Percentiles rank a stretch among this genome's conserved stretches.
These are phyloP conservation scores for Ahaetulla prasina DNA, from an alignment of 2,113 vertebrate genomes.

Conservation along the genomic window DNA sequence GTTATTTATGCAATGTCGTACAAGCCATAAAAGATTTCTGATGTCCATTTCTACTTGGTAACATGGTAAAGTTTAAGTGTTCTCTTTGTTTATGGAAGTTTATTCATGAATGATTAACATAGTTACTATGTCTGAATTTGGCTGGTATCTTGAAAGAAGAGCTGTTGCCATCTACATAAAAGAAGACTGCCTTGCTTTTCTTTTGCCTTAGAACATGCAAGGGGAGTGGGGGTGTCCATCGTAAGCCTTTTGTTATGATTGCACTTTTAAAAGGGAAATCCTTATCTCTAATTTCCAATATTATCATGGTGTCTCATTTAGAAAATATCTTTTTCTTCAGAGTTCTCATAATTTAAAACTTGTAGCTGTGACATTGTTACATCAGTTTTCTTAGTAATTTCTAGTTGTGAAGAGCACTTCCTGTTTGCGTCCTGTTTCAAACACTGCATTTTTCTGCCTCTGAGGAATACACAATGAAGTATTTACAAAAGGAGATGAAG, in stretches of 20 bases:
- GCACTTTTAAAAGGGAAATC: background rate
- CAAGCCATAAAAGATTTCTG: background rate
- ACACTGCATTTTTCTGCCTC: background rate
- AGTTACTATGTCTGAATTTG: background rate
- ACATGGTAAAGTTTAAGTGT: background rate
- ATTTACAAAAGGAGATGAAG: background rate
- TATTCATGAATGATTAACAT: background rate
- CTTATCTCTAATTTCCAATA: background rate
- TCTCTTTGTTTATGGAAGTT: background rate
- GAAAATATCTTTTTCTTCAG: background rate
- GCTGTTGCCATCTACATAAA: background rate
- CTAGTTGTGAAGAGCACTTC: background rate
- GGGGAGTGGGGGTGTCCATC: background rate
- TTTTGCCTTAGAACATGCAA: background rate
- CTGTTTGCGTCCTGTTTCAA: background rate
- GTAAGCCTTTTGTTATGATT: background rate
- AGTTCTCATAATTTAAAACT: background rate
- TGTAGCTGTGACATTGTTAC: background rate
- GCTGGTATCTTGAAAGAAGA: background rate
- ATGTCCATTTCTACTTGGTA: background rate
- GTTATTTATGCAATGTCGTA: background rate
- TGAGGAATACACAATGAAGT: background rate
- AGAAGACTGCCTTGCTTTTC: background rate
- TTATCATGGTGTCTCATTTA: background rate
- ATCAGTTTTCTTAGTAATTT: background rate